Base-by-base conservation (phyloP, 1,140 invertebrate genomes). In the Dendroctonus ponderosae region DNA sequence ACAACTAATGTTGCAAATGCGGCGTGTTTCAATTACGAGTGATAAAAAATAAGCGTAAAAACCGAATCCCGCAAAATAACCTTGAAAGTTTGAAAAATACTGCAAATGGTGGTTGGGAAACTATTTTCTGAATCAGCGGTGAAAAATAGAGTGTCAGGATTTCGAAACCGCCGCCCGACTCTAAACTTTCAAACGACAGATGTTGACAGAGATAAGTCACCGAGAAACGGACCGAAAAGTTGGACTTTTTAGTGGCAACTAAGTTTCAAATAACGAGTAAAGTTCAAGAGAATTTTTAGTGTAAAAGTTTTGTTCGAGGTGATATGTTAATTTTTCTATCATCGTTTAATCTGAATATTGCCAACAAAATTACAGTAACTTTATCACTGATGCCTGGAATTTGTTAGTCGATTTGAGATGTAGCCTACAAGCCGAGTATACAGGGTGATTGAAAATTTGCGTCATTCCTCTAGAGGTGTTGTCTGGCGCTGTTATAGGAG, bases 101-200 rank as follows among this genome's bases (percentile, higher is more conserved):
- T n/a, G 7, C n/a, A 7, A 41, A 26, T 3, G 3, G 12, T 7
- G 50, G 14, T n/a, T 6, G 54, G 48, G 60, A 48, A 70, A 67
- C 69, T 70, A 72, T 72, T 72, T 72, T 70, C 71, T 66, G 62
- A 70, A 70, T 72, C 71, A 70, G 62, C 67, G 59, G 68, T 70
- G 69, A 72, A 72, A 70, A 72, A 72, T 72, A 66, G 60, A 48
- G 51, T 64, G 62, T 70, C 64, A 62, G 63, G 68, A 66, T 66
- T 68, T 49, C 53, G 49, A 54, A 65, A 68, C 69, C 69, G 40
- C 64, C 9, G 48, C 51, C 41, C 37, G 12, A 53, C 43, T 60
- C 50, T 44, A 60, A 70, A 71, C 70, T 72, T 72, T 67, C 66
- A 68, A 72, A 69, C 69, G 71, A 71, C 71, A 72, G 69, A 71